Evolutionary conservation across 2,113 vertebrate species (phyloP), one percentile per base, ranked within the genome.

Genomic region (Microtus oregoni): DNA sequence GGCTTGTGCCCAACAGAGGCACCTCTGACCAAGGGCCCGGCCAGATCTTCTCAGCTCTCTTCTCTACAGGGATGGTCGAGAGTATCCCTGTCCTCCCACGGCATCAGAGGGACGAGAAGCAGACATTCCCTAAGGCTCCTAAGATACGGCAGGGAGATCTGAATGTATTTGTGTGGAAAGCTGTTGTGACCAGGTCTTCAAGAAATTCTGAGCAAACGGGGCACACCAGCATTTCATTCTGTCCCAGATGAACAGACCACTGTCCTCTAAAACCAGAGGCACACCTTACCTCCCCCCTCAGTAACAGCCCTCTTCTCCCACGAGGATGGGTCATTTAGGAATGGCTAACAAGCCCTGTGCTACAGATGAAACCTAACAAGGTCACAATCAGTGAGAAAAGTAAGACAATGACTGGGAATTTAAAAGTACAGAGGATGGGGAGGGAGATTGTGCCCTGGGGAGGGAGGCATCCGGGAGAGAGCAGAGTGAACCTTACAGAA

Each of bases 161-260:
- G 10, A 91, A 55, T n/a, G 35, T 91, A 28, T 81, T 55, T 61
- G 81, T 35, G 77, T 30, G 52, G 3, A 61, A 14, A 38, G 77
- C 73, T 81, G 38, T 88, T 85, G n/a, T n/a, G 24, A 85, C 44
- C 50, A 87, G 47, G 70, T 86, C 63, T 76, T 81, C 90, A 52
- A 67, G 35, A 61, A 78, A 73, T 91, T 73, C 78, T 85, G 85
- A 87, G 94, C 65, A 86, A 88, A 35, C 13, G 26, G 67, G 67
- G 26, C 17, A 58, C 58, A 78, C 30, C 28, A 93, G 75, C 17
- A 12, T 76, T 58, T 67, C 12, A 1, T 67, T 44, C 35, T 76
- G 22, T 20, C n/a, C 61, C 7, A 35, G 20, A 41, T 32, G 38
- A 92, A 61, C 0, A 90, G 44, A 30, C 55, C 20, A 2, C 22